phyloP scores from a whole-genome alignment of 1,140 invertebrate genomes.

The Pollicipes pollicipes region DNA sequence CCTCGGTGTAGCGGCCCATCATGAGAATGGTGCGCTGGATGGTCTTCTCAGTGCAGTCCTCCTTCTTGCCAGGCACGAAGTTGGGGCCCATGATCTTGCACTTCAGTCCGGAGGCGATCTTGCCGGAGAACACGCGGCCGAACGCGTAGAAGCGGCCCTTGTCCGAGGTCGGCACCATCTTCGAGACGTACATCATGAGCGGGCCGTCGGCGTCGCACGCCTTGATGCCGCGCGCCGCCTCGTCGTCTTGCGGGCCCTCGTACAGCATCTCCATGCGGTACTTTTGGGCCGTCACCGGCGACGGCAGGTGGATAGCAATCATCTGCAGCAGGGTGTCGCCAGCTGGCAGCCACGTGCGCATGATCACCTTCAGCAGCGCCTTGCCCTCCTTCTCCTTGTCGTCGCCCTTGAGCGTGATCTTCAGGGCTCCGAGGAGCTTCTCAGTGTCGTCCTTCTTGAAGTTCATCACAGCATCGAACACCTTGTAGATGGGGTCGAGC shows the following conservation, averaged over 20 bases:
- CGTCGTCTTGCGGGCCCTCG: conserved; percentile 93
- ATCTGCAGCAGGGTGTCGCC: conserved; percentile 99
- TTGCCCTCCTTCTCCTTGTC: conserved; percentile 93
- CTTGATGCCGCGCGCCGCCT: conserved; percentile 73
- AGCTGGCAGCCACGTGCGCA: conserved; percentile 97
- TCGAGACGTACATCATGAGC: conserved; percentile 99
- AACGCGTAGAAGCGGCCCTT: conserved; percentile 99
- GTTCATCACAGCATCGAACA: conserved; percentile 96
- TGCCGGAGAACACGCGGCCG: conserved; percentile 97
- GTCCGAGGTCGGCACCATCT: conserved; percentile 99
- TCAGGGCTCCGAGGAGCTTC: conserved; percentile 66
- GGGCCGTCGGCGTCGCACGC: conserved; percentile 89
- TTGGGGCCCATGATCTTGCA: conserved; percentile 97
- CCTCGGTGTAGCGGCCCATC: conserved; percentile 99
- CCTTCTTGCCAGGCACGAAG: conserved; percentile 92
- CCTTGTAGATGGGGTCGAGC: conserved; percentile 95
- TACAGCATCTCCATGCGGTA: conserved; percentile 99
- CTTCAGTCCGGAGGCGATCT: conserved; percentile 80
- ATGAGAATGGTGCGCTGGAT: conserved; percentile 99
- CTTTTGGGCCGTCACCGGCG: conserved; percentile 94
- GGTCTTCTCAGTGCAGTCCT: conserved; percentile 96
- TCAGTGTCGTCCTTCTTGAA: conserved; percentile 91
- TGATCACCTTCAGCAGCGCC: conserved; percentile 78
- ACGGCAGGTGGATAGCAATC: conserved; percentile 99
- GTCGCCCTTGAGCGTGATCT: conserved; percentile 78